phyloP scores from a whole-genome alignment of 2,113 vertebrate species.

The Apus apus region DNA sequence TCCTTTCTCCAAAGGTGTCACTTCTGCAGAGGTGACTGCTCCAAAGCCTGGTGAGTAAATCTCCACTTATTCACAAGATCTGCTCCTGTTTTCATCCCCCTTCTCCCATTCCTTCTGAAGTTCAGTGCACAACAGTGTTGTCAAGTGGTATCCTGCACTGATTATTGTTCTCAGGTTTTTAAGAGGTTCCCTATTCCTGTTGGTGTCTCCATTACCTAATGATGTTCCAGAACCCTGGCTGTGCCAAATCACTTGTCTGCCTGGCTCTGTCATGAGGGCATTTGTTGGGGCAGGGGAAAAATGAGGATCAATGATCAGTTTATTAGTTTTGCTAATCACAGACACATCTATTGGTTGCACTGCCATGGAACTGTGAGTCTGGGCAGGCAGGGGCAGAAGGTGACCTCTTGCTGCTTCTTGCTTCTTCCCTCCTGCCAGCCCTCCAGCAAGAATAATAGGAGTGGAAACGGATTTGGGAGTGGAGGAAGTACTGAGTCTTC shows the following conservation, averaged over 20 bases:
- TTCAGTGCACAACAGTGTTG: background rate
- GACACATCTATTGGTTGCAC: background rate
- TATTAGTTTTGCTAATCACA: background rate
- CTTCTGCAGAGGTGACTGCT: constrained; percentile 67
- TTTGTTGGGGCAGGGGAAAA: background rate
- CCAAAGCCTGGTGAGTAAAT: constrained; percentile 80
- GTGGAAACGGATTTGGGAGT: constrained; percentile 63
- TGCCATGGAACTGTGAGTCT: background rate
- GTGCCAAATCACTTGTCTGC: background rate
- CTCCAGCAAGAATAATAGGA: constrained; percentile 20
- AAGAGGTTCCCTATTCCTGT: background rate
- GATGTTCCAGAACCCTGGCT: background rate
- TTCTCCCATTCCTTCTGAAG: background rate
- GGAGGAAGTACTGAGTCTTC: constrained; percentile 50
- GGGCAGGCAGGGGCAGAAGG: background rate
- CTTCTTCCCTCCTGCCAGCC: background rate
- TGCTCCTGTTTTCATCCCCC: background rate
- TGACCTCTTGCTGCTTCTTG: background rate
- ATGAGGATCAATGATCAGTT: background rate
- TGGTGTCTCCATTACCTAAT: background rate
- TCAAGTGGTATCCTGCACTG: background rate
- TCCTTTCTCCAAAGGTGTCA: constrained; percentile 75
- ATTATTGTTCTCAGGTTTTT: background rate
- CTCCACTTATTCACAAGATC: background rate
- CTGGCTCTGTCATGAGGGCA: background rate